Evolutionary conservation across 2,113 vertebrate genomes (phyloP).

Genomic region (Cinclus mexicanus): DNA sequence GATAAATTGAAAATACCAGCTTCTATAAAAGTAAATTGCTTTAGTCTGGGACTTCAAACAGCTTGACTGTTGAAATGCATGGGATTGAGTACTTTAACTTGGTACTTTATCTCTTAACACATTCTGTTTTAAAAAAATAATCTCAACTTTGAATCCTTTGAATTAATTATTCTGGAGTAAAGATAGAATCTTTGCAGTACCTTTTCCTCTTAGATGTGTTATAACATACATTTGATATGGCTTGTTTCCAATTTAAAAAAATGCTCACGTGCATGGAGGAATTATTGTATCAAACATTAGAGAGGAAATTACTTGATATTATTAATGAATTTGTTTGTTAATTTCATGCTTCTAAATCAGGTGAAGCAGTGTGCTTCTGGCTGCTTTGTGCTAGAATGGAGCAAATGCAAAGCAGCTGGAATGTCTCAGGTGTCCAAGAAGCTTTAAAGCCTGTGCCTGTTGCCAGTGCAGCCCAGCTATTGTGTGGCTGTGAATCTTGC

Average conservation of each 20-base stretch:
- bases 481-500: neutral
- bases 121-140: neutral
- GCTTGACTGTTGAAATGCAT: neutral
- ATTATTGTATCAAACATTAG: neutral
- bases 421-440: neutral
- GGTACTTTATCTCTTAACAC: neutral
- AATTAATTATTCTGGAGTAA: neutral
- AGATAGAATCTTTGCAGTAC: neutral
- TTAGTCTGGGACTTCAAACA: neutral
- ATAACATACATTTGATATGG: neutral
- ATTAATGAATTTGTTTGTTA: neutral
- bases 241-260: neutral
- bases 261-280: rapidly evolving
- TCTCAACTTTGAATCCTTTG: neutral
- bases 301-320: neutral
- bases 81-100: neutral
- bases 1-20: neutral
- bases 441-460: neutral
- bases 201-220: neutral
- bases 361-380: neutral
- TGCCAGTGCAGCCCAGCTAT: neutral
- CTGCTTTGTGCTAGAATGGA: neutral
- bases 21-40: neutral
- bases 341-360: neutral
- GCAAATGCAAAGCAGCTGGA: neutral